Conservation (phyloP, 2,888 invertebrate genomes). For the Quadriops clusia region DNA sequence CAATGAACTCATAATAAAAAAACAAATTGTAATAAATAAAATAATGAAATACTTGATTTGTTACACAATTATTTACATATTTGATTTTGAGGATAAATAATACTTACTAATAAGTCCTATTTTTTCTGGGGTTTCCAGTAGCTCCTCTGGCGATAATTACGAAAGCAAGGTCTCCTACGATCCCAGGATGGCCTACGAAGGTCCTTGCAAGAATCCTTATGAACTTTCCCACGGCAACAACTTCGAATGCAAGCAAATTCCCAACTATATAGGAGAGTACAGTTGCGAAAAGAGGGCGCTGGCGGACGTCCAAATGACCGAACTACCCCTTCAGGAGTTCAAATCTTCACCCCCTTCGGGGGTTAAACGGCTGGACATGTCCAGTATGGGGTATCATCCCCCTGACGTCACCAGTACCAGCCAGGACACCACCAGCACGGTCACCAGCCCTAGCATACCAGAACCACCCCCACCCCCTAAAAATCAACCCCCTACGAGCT, state of each 20-base stretch:
- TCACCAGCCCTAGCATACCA: conserved; percentile 39
- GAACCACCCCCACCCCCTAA: conserved; percentile 52
- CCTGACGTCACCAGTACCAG: conserved; percentile 36
- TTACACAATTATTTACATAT: no score
- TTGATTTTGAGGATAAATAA: no score
- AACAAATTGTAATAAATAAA: no score
- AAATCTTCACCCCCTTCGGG: conserved; percentile 45
- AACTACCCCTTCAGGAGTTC: conserved; percentile 52
- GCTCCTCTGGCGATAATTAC: conserved; percentile 47
- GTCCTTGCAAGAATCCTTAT: conserved; percentile 34
- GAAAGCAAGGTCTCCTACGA: conserved; percentile 38
- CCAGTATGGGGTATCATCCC: conserved; percentile 27
- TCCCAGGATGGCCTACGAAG: conserved; percentile 17
- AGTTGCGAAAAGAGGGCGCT: conserved; percentile 51
- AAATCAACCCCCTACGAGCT: conserved; percentile 36
- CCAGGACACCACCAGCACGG: conserved; percentile 20
- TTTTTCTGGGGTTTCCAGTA: no score
- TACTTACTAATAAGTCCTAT: no score
- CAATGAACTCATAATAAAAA: no score
- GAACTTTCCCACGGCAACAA: conserved; percentile 43
- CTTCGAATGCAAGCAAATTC: conserved; percentile 44
- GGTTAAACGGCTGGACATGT: conserved; percentile 40
- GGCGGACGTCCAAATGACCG: conserved; percentile 46
- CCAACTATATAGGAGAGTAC: conserved; percentile 51
- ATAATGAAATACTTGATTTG: no score